A percentile compares a stretch with the other conserved stretches of the same genome.
phyloP scores from a whole-genome alignment of 2,113 vertebrate species.

The Pteropus alecto region DNA sequence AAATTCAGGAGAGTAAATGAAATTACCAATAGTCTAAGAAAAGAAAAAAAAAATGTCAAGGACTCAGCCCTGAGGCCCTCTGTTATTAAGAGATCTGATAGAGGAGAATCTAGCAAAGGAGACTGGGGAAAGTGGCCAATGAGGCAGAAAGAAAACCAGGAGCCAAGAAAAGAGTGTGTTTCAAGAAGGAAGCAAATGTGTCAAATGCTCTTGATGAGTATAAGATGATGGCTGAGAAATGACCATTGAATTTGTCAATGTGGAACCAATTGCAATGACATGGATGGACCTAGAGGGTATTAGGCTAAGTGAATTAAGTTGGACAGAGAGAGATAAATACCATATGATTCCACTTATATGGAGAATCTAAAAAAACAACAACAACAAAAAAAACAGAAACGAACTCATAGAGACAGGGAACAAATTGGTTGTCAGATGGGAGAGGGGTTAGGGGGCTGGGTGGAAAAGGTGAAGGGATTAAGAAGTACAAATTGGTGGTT shows the following conservation, averaged over 20 bases:
- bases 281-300: no score
- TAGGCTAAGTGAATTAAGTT: no score
- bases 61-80: background rate
- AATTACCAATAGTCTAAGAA: background rate
- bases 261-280: background rate
- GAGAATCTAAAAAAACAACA: no score
- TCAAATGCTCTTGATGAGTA: background rate
- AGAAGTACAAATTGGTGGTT: no score
- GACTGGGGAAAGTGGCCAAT: background rate
- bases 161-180: background rate
- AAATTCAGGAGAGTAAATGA: background rate
- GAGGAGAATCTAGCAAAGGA: background rate
- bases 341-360: no score
- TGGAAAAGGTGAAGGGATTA: no score
- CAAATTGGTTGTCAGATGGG: no score
- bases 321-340: no score
- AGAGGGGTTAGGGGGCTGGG: no score
- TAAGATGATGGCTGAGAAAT: background rate
- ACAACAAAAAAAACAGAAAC: no score
- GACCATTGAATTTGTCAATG: background rate
- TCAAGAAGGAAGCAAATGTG: background rate
- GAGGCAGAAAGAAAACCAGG: background rate
- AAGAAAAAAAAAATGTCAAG: background rate
- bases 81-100: background rate
- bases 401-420: no score